Evolutionary conservation across 2,797 vertebrate species (phyloP).

Genomic region (Glyptemys insculpta): DNA sequence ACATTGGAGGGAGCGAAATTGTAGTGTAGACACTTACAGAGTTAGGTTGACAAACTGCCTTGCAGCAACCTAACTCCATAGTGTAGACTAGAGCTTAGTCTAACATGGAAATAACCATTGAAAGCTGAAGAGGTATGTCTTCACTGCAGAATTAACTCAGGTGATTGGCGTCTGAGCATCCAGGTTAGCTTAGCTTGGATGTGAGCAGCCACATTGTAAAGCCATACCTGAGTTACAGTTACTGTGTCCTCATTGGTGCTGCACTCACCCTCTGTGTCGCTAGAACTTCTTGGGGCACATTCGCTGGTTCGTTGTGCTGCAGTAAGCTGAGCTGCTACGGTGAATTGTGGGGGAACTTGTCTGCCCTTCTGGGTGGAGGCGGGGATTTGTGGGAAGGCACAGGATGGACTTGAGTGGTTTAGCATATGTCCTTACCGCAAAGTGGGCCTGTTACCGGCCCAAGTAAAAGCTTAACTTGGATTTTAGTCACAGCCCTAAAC

Average conservation of each 20-base stretch:
- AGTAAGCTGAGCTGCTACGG: neutral
- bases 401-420: neutral
- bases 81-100: neutral
- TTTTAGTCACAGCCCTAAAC: neutral
- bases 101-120: neutral
- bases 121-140: neutral
- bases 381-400: neutral
- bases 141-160: neutral
- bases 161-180: neutral
- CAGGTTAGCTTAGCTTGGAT: neutral
- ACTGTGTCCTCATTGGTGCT: neutral
- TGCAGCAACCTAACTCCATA: neutral
- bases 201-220: neutral
- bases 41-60: neutral
- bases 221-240: neutral
- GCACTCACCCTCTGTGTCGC: neutral
- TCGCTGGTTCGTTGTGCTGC: accelerated
- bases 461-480: accelerated
- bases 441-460: accelerated
- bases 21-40: neutral
- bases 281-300: neutral
- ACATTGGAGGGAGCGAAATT: neutral
- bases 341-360: no score
- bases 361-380: neutral
- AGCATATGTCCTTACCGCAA: neutral